Base-by-base conservation (phyloP, 2,113 vertebrate species). In the Colossoma macropomum region DNA sequence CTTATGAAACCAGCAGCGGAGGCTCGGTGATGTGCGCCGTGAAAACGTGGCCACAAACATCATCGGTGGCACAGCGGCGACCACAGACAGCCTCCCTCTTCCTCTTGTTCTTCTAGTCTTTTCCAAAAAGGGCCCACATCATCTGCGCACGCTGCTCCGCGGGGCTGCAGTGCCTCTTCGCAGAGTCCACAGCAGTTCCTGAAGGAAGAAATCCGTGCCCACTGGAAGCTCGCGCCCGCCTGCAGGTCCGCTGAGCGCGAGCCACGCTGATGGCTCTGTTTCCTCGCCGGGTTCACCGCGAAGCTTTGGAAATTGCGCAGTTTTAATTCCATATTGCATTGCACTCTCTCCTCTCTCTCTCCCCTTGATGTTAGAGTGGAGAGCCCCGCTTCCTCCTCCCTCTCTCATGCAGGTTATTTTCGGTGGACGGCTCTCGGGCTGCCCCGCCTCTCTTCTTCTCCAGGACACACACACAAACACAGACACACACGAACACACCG, bases 331-430 rank as follows among this genome's bases (percentile, higher is more conserved):
- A 89, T 27, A 15, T 54, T 92, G 87, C 91, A 89, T 16, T 16
- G 88, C 90, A 86, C 86, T 88, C 88, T 90, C 87, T 79, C 89
- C 50, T 52, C 89, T 85, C 86, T 86, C 83, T 84, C 70, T 87
- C 83, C 85, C 85, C 80, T 45, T 45, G 41, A 45, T 45, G 41
- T 45, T 45, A 8, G 41, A 45, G 41, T 9, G 41, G 41, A 45
- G 41, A 45, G 41, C 41, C 75, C 41, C 82, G 28, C 66, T 71
- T 65, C 34, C 84, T 45, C 60, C 45, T 71, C 73, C 74, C 82
- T 76, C 80, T 76, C 88, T 88, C 90, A 86, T 89, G 91, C 92
- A 94, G 93, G 92, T 94, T 93, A 90, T 93, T 94, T 93, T 93
- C 90, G 89, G 89, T 92, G 89, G 89, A 93, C 83, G 91, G 91